A percentile compares a stretch with the other conserved stretches of the same genome.
phyloP scores from a whole-genome alignment of 2,797 vertebrate genomes.

The Cephalopachus bancanus region DNA sequence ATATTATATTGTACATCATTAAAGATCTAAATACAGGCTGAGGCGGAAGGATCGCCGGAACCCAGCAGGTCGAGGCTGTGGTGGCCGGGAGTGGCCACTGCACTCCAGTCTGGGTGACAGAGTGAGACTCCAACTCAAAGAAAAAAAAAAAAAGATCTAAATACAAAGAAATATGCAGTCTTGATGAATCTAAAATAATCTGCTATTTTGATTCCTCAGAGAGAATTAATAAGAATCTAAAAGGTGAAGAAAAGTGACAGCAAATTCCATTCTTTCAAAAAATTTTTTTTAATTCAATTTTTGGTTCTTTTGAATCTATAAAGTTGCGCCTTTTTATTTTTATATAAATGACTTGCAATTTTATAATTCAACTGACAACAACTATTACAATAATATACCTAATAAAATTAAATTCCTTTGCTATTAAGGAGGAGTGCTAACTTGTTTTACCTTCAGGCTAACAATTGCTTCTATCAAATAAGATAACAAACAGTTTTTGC shows the following conservation, averaged over 20 bases:
- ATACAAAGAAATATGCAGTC: constrained; percentile 86
- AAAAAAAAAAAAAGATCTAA: constrained; percentile 82
- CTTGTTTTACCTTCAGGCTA: constrained; percentile 7
- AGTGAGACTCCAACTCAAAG: too few relatives aligned
- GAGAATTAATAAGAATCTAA: constrained; percentile 90
- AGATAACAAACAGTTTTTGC: constrained; percentile 1
- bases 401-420: constrained; percentile 52
- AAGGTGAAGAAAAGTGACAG: constrained; percentile 59
- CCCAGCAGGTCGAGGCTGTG: too few relatives aligned
- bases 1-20: constrained; percentile 88
- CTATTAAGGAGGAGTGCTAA: neutral
- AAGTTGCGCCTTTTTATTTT: constrained; percentile 74
- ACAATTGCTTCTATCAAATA: constrained; percentile 7
- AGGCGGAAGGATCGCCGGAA: too few relatives aligned
- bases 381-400: neutral
- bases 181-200: constrained; percentile 89
- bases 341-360: constrained; percentile 63
- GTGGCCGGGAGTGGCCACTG: too few relatives aligned
- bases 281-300: constrained; percentile 65
- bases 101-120: too few relatives aligned
- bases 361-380: constrained; percentile 62
- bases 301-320: constrained; percentile 72
- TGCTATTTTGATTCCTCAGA: constrained; percentile 91
- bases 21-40: constrained; percentile 85
- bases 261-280: constrained; percentile 77